Percentiles rank a stretch among this genome's conserved stretches.
Conservation (phyloP, 2,797 vertebrate genomes). For the Agapornis canus region DNA sequence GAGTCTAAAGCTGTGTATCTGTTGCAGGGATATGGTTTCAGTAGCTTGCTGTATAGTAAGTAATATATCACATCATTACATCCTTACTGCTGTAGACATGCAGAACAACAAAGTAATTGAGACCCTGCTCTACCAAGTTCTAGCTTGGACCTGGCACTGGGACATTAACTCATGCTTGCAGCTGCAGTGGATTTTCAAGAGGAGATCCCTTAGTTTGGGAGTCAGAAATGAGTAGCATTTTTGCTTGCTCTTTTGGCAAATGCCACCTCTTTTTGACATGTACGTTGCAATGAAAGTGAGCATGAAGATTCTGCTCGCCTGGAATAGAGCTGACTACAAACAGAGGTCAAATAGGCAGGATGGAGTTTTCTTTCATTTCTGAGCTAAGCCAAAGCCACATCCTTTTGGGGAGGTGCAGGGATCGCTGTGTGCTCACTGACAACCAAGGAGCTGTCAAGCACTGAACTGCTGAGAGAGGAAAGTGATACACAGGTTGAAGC, state of each 20-base stretch:
- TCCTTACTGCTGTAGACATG: not conserved
- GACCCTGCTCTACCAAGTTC: not conserved
- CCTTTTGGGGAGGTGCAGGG: not conserved
- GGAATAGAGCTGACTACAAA: not conserved
- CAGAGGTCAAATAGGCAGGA: not conserved
- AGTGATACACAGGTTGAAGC: not conserved
- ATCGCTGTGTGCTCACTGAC: not conserved
- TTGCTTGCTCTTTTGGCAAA: not conserved
- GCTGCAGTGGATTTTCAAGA: not conserved
- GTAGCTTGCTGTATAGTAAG: not conserved
- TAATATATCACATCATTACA: not conserved
- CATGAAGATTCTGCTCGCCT: not conserved
- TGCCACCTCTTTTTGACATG: not conserved
- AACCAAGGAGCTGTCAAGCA: not conserved
- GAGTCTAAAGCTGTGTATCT: not conserved
- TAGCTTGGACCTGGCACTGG: not conserved
- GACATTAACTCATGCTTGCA: not conserved
- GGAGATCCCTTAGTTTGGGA: not conserved
- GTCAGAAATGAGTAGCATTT: not conserved
- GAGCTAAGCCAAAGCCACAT: not conserved
- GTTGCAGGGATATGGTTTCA: slow-evolving; percentile 6
- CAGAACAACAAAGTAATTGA: not conserved
- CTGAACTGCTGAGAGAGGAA: not conserved
- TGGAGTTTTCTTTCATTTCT: not conserved
- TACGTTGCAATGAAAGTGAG: not conserved